phyloP scores from a whole-genome alignment of 2,888 invertebrate genomes.

The Drosophila kuntzei region DNA sequence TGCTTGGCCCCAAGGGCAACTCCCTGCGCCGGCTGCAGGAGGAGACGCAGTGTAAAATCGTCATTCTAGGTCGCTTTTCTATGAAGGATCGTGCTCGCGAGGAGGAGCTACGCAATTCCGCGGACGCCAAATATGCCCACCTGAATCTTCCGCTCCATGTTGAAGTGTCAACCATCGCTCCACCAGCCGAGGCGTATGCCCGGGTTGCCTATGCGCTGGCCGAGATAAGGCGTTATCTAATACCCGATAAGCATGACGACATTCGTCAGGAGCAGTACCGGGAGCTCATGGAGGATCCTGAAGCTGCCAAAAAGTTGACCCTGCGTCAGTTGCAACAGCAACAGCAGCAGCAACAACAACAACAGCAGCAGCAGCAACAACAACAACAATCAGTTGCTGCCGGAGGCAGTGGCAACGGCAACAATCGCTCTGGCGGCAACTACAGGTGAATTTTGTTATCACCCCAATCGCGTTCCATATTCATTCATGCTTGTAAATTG shows the following conservation, averaged over 20 bases:
- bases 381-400: slow-evolving; percentile 47
- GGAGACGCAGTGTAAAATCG: slow-evolving; percentile 98
- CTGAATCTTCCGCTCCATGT: slow-evolving; percentile 95
- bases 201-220: slow-evolving; percentile 94
- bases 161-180: slow-evolving; percentile 94
- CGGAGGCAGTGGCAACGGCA: slow-evolving; percentile 61
- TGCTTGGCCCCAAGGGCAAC: slow-evolving; percentile 96
- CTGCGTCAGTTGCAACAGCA: slow-evolving; percentile 82
- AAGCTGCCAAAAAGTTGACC: slow-evolving; percentile 83
- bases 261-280: slow-evolving; percentile 94
- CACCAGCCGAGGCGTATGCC: slow-evolving; percentile 94
- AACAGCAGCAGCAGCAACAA: slow-evolving; percentile 48
- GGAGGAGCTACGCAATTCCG: slow-evolving; percentile 91
- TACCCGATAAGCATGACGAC: slow-evolving; percentile 90
- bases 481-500: neutral
- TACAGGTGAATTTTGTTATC: slow-evolving; percentile 59
- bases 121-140: slow-evolving; percentile 95
- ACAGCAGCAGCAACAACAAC: slow-evolving; percentile 79
- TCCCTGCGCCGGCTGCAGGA: slow-evolving; percentile 96
- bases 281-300: slow-evolving; percentile 87
- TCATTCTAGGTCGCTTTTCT: slow-evolving; percentile 96
- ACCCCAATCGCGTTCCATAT: neutral
- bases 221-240: slow-evolving; percentile 89
- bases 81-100: slow-evolving; percentile 96
- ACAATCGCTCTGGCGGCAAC: slow-evolving; percentile 71